Evolutionary conservation across 2,113 vertebrate genomes (phyloP).

Genomic region (Spilogale gracilis): DNA sequence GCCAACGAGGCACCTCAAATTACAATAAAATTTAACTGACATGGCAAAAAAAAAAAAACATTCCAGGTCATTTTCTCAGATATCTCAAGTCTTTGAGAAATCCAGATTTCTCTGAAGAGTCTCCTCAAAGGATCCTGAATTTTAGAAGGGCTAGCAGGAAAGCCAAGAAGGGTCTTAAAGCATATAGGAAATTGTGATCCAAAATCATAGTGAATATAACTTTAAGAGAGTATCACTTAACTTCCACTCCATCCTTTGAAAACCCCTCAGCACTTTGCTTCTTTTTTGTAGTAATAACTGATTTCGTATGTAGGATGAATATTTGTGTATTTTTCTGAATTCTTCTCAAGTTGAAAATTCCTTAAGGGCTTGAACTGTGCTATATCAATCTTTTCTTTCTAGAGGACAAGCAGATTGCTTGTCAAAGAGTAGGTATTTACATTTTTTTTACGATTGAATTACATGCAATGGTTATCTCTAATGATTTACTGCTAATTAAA

Average conservation of each 20-base stretch:
- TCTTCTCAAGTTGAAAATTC: not conserved
- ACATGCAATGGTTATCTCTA: not conserved
- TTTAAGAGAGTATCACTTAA: not conserved
- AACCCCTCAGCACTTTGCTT: not conserved
- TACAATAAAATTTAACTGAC: not conserved
- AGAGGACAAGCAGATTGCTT: not conserved
- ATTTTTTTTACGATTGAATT: not conserved
- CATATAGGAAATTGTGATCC: not conserved
- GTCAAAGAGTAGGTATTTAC: not conserved
- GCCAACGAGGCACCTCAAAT: not conserved
- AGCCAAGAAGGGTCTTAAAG: not conserved
- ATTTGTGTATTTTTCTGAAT: not conserved
- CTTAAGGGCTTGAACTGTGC: not conserved
- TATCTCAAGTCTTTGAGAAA: not conserved
- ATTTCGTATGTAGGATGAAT: not conserved
- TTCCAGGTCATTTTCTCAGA: not conserved
- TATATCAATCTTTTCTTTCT: constrained; percentile 20
- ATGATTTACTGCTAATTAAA: constrained; percentile 25
- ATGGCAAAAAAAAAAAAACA: not conserved
- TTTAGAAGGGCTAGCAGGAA: not conserved
- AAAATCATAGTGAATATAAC: not conserved
- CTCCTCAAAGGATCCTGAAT: not conserved
- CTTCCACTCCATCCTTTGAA: not conserved
- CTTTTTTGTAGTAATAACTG: not conserved
- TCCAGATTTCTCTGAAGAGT: not conserved